A percentile compares a stretch with the other conserved stretches of the same genome.
Evolutionary conservation across 2,888 invertebrate genomes (phyloP).

Genomic region (Anodontia alba): DNA sequence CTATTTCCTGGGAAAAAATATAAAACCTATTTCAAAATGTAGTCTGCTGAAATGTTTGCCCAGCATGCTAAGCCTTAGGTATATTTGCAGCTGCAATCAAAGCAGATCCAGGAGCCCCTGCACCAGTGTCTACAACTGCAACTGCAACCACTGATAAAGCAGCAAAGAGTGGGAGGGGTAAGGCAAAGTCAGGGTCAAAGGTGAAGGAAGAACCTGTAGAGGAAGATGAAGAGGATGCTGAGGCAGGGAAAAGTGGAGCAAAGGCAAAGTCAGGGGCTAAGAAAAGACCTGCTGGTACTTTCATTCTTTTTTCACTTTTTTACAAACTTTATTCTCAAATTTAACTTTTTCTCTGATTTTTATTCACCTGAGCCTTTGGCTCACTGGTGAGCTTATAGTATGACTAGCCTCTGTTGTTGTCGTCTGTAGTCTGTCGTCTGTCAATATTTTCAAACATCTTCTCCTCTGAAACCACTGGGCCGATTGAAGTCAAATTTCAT

Average conservation of each 20-base stretch:
- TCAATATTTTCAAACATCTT: too few species aligned
- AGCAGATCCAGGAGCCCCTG: conserved; percentile 57
- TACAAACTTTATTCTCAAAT: not conserved
- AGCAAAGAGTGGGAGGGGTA: conserved; percentile 32
- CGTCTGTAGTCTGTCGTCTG: too few species aligned
- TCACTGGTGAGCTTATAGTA: too few species aligned
- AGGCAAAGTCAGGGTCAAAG: conserved; percentile 50
- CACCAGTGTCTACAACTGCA: conserved; percentile 47
- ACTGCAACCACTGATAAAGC: conserved; percentile 35
- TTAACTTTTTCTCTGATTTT: too few species aligned
- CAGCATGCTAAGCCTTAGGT: too few species aligned
- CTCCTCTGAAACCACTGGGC: too few species aligned
- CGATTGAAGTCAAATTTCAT: too few species aligned
- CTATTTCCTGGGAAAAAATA: too few species aligned
- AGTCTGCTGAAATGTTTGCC: too few species aligned
- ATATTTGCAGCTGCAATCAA: conserved; percentile 55
- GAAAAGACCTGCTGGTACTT: conserved; percentile 56
- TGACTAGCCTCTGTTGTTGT: too few species aligned
- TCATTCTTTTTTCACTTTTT: not conserved
- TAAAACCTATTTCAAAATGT: too few species aligned
- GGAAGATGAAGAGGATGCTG: conserved; percentile 57
- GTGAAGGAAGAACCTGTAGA: conserved; percentile 62
- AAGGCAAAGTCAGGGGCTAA: conserved; percentile 55
- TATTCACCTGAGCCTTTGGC: too few species aligned
- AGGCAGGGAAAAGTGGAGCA: conserved; percentile 62